Conservation (phyloP, 2,113 vertebrate species). For the Gymnobelideus leadbeateri region DNA sequence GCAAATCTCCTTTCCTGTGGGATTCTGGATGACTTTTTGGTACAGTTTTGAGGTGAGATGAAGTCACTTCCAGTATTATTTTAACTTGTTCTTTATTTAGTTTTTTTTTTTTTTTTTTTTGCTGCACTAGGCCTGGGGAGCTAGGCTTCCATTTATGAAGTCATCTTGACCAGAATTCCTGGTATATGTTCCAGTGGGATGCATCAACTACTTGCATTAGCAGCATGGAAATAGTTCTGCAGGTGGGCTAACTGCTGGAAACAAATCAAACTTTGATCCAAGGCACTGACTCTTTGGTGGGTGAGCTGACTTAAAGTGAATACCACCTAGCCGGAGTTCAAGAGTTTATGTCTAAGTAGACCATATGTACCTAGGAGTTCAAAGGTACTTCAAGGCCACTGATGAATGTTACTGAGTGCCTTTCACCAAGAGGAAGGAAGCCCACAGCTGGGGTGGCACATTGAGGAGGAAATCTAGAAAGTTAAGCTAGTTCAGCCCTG, state of each 20-base stretch:
- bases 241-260: no score
- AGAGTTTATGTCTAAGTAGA: background rate
- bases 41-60: background rate
- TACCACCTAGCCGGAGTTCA: background rate
- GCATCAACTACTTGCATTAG: no score
- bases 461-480: background rate
- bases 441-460: background rate
- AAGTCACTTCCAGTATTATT: background rate
- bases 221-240: no score
- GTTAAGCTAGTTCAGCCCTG: background rate
- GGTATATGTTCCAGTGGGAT: background rate
- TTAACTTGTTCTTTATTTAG: background rate
- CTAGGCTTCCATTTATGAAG: background rate
- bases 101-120: background rate
- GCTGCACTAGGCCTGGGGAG: background rate
- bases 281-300: background rate
- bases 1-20: background rate
- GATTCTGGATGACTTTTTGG: background rate
- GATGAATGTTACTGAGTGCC: background rate
- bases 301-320: background rate
- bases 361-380: background rate
- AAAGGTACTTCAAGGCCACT: background rate
- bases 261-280: background rate
- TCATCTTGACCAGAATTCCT: background rate
- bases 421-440: no score